Conservation (phyloP, 2,797 vertebrate genomes). For the Oophaga sylvatica region DNA sequence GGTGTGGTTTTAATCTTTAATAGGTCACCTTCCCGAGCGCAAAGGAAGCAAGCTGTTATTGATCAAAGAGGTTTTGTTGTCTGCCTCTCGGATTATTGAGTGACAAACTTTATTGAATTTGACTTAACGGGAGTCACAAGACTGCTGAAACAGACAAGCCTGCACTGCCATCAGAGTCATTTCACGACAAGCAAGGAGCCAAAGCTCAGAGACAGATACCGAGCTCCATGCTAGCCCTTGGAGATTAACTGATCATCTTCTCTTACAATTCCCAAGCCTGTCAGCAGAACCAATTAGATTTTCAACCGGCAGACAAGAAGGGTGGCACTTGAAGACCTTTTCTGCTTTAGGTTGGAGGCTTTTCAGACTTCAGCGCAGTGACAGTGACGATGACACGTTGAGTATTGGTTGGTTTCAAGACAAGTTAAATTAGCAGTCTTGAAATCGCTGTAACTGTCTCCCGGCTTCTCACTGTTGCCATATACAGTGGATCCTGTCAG, state of each 20-base stretch:
- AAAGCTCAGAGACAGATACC: constrained; percentile 84
- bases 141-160: constrained; percentile 82
- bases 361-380: constrained; percentile 84
- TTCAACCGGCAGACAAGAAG: constrained; percentile 85
- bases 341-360: constrained; percentile 82
- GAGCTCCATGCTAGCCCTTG: constrained; percentile 84
- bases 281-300: constrained; percentile 86
- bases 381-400: constrained; percentile 90
- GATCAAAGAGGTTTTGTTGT: constrained; percentile 85
- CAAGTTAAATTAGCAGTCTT: constrained; percentile 98
- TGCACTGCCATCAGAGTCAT: constrained; percentile 82
- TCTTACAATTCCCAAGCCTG: constrained; percentile 81
- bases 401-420: constrained; percentile 90
- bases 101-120: constrained; percentile 86
- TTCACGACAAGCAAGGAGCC: constrained; percentile 81
- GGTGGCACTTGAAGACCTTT: constrained; percentile 84
- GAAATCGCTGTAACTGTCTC: constrained; percentile 91
- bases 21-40: constrained; percentile 85
- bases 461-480: constrained; percentile 87
- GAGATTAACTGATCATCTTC: constrained; percentile 84
- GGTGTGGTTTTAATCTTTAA: constrained; percentile 83
- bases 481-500: constrained; percentile 89
- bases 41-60: constrained; percentile 82
- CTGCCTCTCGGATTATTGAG: constrained; percentile 83
- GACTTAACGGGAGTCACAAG: constrained; percentile 83